Evolutionary conservation across 1,140 invertebrate species (phyloP), one percentile per base, ranked within the genome.

Genomic region (Zaprionus gabonicus): DNA sequence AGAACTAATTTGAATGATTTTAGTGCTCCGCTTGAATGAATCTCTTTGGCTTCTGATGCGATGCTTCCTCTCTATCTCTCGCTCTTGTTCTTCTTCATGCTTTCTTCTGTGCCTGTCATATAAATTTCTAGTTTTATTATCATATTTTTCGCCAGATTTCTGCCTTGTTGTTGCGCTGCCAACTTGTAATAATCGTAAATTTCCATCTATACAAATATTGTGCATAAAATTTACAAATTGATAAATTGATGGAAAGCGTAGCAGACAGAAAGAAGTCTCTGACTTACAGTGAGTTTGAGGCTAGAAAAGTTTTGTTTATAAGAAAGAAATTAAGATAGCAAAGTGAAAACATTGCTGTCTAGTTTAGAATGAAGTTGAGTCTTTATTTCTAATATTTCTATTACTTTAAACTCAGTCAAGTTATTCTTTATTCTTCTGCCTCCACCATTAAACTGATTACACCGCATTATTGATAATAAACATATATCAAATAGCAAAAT

Each of bases 1-100:
- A 36, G 59, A 84, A 90, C 81, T 88, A 90, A 88, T 87, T 87
- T 87, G 81, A 87, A 87, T 88, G 84, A 81, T 84, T 87, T 84
- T 84, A 65, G 64, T 71, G 73, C 51, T 59, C 38, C 59, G 70
- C 62, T 46, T 46, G 41, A 46, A 46, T 46, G 41, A 46, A 46
- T 46, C 41, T 46, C 41, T 73, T 58, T 51, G 46, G 23, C 46
- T 64, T 64, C 60, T 44, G 57, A 58, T 73, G 60, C 55, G 34
- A 23, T 23, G 23, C 51, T 53, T 27, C 25, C 51, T 53, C 57
- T 60, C 25, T 44, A 12, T 27, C 57, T 60, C 25, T 44, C 1
- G 31, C n/a, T 67, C 49, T 23, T 27, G 1, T 23, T 56, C 49
- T 55, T 66, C 25, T 34, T 12, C 3, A 36, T 23, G 7, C 9